Conservation (phyloP, 2,113 vertebrate species). For the Merops nubicus region DNA sequence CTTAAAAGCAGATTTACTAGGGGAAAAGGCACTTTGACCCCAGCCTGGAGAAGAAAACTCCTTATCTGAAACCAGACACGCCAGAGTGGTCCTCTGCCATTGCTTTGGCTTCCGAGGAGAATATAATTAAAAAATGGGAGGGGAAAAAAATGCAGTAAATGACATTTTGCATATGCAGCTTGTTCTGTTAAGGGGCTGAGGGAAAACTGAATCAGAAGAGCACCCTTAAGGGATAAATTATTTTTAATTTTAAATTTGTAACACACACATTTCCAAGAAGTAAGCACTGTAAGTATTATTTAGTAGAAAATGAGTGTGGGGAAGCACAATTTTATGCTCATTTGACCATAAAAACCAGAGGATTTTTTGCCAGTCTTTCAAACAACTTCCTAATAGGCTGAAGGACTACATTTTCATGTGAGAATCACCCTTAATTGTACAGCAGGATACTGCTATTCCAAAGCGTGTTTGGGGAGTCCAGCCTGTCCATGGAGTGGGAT, state of each 20-base stretch:
- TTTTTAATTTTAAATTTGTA: conserved; percentile 20
- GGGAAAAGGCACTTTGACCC: neutral
- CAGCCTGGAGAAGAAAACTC: neutral
- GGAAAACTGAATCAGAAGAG: neutral
- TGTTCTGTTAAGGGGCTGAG: neutral
- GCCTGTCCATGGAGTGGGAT: neutral
- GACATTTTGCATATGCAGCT: neutral
- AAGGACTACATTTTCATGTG: neutral
- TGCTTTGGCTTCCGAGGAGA: neutral
- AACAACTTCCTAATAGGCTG: neutral
- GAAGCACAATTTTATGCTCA: conserved; percentile 20
- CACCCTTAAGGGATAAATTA: neutral
- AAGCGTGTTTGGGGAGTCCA: neutral
- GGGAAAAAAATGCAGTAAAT: neutral
- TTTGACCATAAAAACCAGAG: neutral
- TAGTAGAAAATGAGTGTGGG: neutral
- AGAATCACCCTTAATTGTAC: neutral
- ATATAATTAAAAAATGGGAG: neutral
- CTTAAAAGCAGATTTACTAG: neutral
- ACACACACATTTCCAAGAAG: neutral
- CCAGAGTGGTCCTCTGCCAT: neutral
- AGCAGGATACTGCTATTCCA: neutral
- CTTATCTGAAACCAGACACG: neutral
- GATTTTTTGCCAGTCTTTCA: neutral
- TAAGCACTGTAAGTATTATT: neutral